Percentiles rank a stretch among this genome's conserved stretches.
phyloP scores from a whole-genome alignment of 2,113 vertebrate species.

The Tauraco erythrolophus region DNA sequence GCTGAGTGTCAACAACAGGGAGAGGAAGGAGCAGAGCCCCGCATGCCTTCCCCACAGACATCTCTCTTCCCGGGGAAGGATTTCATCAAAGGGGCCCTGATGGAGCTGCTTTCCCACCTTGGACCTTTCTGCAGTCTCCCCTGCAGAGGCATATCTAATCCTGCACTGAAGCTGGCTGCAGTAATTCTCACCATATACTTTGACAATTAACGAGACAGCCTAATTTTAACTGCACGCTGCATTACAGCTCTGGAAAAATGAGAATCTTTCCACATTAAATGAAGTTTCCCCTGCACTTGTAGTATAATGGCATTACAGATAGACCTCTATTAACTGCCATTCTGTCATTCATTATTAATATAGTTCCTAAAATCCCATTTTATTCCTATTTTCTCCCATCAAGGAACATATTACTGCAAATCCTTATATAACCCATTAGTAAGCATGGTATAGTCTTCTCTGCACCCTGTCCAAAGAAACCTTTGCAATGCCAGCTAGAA shows the following conservation, averaged over 20 bases:
- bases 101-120: not conserved
- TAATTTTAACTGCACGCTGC: slow-evolving; percentile 45
- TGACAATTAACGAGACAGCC: slow-evolving; percentile 25
- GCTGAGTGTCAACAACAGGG: fast-evolving
- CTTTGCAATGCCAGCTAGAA: not conserved
- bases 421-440: slow-evolving; percentile 37
- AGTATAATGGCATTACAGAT: slow-evolving; percentile 26
- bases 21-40: not conserved
- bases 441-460: not conserved
- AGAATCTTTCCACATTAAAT: slow-evolving; percentile 24
- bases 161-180: slow-evolving; percentile 29
- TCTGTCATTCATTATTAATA: slow-evolving; percentile 21
- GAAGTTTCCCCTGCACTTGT: slow-evolving; percentile 14
- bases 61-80: not conserved
- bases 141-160: slow-evolving; percentile 36
- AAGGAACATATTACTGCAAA: slow-evolving; percentile 16
- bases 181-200: not conserved
- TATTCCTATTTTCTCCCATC: slow-evolving; percentile 33
- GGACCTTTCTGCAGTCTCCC: not conserved
- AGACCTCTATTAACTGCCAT: slow-evolving; percentile 32
- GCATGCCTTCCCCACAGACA: not conserved
- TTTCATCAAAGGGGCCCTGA: not conserved
- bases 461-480: not conserved
- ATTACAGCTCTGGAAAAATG: slow-evolving; percentile 43
- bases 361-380: slow-evolving; percentile 35